Evolutionary conservation across 2,888 invertebrate genomes (phyloP).

Genomic region (Scaptomyza flava): DNA sequence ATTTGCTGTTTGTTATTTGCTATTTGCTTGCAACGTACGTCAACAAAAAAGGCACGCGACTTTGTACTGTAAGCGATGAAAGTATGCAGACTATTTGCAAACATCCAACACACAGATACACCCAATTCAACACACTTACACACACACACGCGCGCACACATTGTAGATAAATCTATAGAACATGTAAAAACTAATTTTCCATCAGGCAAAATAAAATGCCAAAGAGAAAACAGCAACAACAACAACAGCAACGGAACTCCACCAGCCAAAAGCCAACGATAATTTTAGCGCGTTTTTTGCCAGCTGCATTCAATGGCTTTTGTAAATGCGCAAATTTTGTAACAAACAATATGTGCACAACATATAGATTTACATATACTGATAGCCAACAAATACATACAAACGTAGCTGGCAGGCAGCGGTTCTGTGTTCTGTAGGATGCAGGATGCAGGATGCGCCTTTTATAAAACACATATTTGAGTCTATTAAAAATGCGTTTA

Average conservation of each 20-base stretch:
- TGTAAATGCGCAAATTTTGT: conserved; percentile 77
- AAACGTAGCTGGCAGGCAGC: conserved; percentile 6
- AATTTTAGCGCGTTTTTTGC: conserved; percentile 72
- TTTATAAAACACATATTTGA: conserved; percentile 81
- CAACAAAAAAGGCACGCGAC: conserved; percentile 67
- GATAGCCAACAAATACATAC: conserved; percentile 35
- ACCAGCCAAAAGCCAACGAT: conserved; percentile 62
- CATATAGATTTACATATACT: conserved; percentile 54
- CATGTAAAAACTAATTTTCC: conserved; percentile 75
- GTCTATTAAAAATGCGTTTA: conserved; percentile 82
- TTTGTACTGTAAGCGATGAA: conserved; percentile 68
- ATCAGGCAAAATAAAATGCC: conserved; percentile 71
- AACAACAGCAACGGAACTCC: conserved; percentile 9
- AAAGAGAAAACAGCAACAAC: conserved; percentile 5
- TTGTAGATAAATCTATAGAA: conserved; percentile 59
- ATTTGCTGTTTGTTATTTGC: conserved; percentile 57
- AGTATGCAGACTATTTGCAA: conserved; percentile 80
- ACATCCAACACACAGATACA: conserved; percentile 52
- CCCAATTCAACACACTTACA: conserved; percentile 23
- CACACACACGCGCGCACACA: conserved; percentile 22
- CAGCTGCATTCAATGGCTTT: conserved; percentile 59
- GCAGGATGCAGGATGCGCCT: conserved; percentile 29
- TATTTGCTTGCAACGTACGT: conserved; percentile 42
- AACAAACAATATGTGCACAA: conserved; percentile 68
- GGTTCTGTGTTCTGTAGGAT: conserved; percentile 9